A percentile compares a stretch with the other conserved stretches of the same genome.
Evolutionary conservation across 2,797 vertebrate species (phyloP).

Genomic region (Xenops minutus): DNA sequence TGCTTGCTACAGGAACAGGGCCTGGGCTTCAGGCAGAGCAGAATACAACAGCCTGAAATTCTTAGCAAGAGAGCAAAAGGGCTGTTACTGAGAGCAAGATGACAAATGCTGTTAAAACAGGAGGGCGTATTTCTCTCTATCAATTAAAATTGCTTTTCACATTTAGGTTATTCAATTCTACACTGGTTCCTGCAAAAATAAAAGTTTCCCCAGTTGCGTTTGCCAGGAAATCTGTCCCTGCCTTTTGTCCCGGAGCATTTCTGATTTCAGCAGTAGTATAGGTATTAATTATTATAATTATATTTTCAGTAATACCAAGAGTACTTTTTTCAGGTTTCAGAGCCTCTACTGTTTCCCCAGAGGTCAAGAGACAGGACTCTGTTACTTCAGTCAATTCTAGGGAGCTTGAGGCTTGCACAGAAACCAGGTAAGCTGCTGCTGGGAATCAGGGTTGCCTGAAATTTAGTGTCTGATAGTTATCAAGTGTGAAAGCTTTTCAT

Average conservation of each 20-base stretch:
- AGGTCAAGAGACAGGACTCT: background rate
- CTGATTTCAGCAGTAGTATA: background rate
- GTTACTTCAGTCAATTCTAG: background rate
- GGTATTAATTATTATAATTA: background rate
- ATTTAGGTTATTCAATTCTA: background rate
- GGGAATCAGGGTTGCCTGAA: background rate
- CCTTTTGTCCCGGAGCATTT: background rate
- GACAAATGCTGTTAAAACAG: background rate
- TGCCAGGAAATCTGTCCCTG: background rate
- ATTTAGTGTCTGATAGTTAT: background rate
- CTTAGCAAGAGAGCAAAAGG: background rate
- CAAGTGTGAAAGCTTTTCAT: background rate
- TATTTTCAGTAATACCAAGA: background rate
- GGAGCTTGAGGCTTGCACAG: background rate
- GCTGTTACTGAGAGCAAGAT: background rate
- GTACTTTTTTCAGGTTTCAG: background rate
- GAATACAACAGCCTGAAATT: background rate
- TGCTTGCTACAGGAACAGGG: background rate
- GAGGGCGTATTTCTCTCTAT: background rate
- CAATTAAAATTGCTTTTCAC: background rate
- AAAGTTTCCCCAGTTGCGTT: background rate
- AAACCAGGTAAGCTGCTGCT: background rate
- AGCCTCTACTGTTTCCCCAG: background rate
- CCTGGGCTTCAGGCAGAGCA: background rate
- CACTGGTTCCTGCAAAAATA: background rate